Conservation (phyloP, 2,797 vertebrate genomes). For the Lagorchestes hirsutus region DNA sequence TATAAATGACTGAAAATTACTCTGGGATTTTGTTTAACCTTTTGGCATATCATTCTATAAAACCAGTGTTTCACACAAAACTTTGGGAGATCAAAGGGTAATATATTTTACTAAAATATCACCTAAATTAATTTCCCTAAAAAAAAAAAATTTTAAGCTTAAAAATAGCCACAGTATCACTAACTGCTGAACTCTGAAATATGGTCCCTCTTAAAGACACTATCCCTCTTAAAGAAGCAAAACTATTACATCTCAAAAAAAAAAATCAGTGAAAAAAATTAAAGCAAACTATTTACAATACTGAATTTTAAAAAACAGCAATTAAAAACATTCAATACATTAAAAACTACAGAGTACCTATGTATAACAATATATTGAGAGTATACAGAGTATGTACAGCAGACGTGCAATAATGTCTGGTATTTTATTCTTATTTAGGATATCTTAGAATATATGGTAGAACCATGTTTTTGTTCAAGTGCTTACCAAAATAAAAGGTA, state of each 20-base stretch:
- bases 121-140: conserved; percentile 10
- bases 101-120: conserved; percentile 47
- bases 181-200: conserved; percentile 30
- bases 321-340: conserved; percentile 14
- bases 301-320: conserved; percentile 12
- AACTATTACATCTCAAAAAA: not conserved
- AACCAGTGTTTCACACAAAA: conserved; percentile 23
- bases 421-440: not conserved
- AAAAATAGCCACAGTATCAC: not conserved
- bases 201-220: not conserved
- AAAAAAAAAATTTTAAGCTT: not conserved
- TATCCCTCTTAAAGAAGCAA: not conserved
- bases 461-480: conserved; percentile 11
- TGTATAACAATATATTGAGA: no score
- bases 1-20: conserved; percentile 7
- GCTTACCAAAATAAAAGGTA: conserved; percentile 61
- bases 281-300: conserved; percentile 12
- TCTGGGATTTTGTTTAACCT: not conserved
- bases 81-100: not conserved
- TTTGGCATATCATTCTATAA: not conserved
- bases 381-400: not conserved
- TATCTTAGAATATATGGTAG: conserved; percentile 33
- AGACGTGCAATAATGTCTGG: not conserved
- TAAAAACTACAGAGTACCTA: not conserved
- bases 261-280: conserved; percentile 39